A percentile compares a stretch with the other conserved stretches of the same genome.
phyloP scores from a whole-genome alignment of 2,888 invertebrate genomes.

The Caenorhabditis panamensis region DNA sequence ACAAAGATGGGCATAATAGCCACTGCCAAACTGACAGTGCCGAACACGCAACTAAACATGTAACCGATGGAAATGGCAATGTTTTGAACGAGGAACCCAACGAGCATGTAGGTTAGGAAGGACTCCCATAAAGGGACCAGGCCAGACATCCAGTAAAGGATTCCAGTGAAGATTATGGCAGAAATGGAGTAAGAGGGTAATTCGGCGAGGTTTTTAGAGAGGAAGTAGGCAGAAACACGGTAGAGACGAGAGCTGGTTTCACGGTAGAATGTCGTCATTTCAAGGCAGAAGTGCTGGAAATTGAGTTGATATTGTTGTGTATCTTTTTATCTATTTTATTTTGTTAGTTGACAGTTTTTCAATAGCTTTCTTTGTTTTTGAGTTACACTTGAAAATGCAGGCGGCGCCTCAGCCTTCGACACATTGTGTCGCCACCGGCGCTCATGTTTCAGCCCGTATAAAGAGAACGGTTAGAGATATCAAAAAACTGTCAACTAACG shows the following conservation, averaged over 20 bases:
- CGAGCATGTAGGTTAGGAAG: constrained; percentile 85
- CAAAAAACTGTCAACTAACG: no score
- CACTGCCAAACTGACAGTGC: constrained; percentile 88
- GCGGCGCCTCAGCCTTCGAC: no score
- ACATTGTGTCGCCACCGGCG: no score
- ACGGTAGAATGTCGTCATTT: constrained; percentile 91
- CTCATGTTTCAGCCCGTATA: no score
- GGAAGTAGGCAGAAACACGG: constrained; percentile 91
- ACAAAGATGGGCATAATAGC: constrained; percentile 93
- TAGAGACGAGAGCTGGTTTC: constrained; percentile 94
- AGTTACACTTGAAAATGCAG: no score
- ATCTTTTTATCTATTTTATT: no score
- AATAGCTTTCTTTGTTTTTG: no score
- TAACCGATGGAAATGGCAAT: constrained; percentile 84
- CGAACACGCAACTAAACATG: constrained; percentile 91
- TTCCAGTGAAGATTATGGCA: constrained; percentile 89
- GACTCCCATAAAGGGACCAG: constrained; percentile 82
- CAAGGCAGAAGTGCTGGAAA: constrained; percentile 83
- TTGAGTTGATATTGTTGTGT: no score
- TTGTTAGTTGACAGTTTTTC: no score
- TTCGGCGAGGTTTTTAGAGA: constrained; percentile 89
- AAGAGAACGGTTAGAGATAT: no score
- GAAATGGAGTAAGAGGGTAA: constrained; percentile 90
- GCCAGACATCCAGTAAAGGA: constrained; percentile 93
- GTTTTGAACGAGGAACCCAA: constrained; percentile 75